Base-by-base conservation (phyloP, 2,888 invertebrate species). In the Thera britannica region DNA sequence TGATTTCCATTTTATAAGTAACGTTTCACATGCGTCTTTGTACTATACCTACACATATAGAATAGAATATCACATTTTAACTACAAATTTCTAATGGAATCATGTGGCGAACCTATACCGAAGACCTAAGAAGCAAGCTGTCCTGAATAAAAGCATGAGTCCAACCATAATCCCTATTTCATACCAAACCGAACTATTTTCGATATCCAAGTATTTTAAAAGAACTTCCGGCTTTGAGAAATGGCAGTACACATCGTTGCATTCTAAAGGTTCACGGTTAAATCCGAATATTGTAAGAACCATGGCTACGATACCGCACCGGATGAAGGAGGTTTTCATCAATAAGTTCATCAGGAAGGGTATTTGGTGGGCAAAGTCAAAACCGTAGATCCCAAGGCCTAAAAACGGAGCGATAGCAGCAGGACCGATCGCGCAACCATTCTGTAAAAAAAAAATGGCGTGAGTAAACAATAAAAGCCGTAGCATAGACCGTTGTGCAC, bases 351-450 rank as follows among this genome's bases (percentile, higher is more conserved):
- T 95, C 34, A 94, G 75, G 3, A 93, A 84, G 0, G 96, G 94
- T 66, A 96, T 95, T 72, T 94, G 89, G 54, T 94, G 92, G 0
- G 96, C 96, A 86, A 96, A 96, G 83, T 96, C 96, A 74, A 96
- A 96, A 0, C 96, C 96, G 83, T 96, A 96, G 70, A 96, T 95
- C 0, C 95, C 96, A 12, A 96, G 84, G 1, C 96, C 96, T 65
- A 96, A 94, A 77, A 96, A 95, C 0, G 96, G 96, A 0, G 96
- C 96, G 54, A 96, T 95, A 0, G 95, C 86, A 64, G 95, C 86
- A 0, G 96, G 96, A 0, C 96, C 96, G 56, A 96, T 95, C 5
- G 95, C 96, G 70, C 95, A 95, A 36, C 96, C 96, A 73, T 96
- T 96, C 96, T 96, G 90, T 7, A 90, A 92, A 70, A 46, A 2